These are phyloP conservation scores for Andrena cerasifolii DNA, from an alignment of 1,140 invertebrate genomes.

Conservation along the genomic window DNA sequence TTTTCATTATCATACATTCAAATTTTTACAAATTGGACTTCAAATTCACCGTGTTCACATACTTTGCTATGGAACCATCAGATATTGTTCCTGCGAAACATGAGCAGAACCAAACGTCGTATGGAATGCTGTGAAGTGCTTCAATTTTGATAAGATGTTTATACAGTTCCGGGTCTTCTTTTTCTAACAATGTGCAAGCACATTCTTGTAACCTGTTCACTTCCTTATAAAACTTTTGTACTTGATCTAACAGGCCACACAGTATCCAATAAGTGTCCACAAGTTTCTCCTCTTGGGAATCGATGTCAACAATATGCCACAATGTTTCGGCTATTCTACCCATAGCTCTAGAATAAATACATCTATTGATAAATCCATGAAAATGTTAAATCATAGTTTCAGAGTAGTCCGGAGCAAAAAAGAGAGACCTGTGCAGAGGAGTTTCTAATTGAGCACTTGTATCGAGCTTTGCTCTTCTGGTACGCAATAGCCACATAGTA, in stretches of 20 bases:
- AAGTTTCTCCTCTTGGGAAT: conserved; percentile 77
- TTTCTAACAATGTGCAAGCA: conserved; percentile 86
- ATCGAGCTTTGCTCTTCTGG: conserved; percentile 85
- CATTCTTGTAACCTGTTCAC: conserved; percentile 85
- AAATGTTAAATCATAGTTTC: conserved; percentile 30
- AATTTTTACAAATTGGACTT: not conserved
- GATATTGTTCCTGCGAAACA: conserved; percentile 91
- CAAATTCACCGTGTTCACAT: conserved; percentile 63
- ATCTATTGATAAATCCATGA: conserved; percentile 6
- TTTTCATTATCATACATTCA: conserved; percentile 9
- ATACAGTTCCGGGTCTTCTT: conserved; percentile 87
- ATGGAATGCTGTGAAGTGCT: conserved; percentile 84
- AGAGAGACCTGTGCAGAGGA: conserved; percentile 75
- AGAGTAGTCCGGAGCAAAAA: too few relatives aligned
- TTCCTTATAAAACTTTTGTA: conserved; percentile 86
- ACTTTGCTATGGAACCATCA: conserved; percentile 90
- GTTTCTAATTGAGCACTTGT: conserved; percentile 81
- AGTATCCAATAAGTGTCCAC: conserved; percentile 91
- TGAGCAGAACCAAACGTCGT: conserved; percentile 89
- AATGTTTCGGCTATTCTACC: conserved; percentile 87
- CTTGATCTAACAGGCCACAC: conserved; percentile 87
- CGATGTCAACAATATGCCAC: conserved; percentile 86
- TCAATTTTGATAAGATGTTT: conserved; percentile 84
- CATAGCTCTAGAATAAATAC: conserved; percentile 82
- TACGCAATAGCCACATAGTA: conserved; percentile 90